Evolutionary conservation across 2,888 invertebrate genomes (phyloP).

Genomic region (Catocala fraxini): DNA sequence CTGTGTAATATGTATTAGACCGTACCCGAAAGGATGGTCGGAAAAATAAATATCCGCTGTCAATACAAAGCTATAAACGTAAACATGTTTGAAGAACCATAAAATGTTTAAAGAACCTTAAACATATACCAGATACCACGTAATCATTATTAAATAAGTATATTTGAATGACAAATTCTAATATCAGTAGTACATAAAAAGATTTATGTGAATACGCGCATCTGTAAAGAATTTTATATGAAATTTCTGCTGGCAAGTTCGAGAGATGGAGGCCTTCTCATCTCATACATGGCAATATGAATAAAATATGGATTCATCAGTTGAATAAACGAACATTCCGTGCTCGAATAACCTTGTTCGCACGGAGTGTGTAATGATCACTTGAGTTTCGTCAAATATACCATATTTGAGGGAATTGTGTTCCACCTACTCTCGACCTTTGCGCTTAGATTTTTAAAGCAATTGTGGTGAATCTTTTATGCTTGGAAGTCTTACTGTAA

Average conservation of each 20-base stretch:
- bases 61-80: constrained; percentile 8
- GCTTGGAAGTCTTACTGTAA: constrained; percentile 17
- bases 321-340: constrained; percentile 75
- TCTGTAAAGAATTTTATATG: constrained; percentile 60
- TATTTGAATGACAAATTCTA: constrained; percentile 40
- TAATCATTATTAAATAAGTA: constrained; percentile 24
- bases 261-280: constrained; percentile 53
- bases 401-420: constrained; percentile 32
- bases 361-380: constrained; percentile 64
- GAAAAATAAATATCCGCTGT: constrained; percentile 1
- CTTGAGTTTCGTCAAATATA: constrained; percentile 57
- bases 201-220: constrained; percentile 53
- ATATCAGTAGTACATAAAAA: constrained; percentile 47
- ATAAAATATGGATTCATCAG: constrained; percentile 84
- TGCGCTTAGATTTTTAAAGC: constrained; percentile 25
- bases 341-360: constrained; percentile 66
- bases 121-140: neutral
- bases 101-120: constrained; percentile 5
- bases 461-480: constrained; percentile 21
- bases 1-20: no score
- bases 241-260: constrained; percentile 54
- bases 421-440: constrained; percentile 22
- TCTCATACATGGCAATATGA: constrained; percentile 73
- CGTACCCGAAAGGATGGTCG: no score
- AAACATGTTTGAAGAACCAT: constrained; percentile 5